Percentiles rank a stretch among this genome's conserved stretches.
Conservation (phyloP, 2,113 vertebrate species). For the Sterrhoptilus dennistouni region DNA sequence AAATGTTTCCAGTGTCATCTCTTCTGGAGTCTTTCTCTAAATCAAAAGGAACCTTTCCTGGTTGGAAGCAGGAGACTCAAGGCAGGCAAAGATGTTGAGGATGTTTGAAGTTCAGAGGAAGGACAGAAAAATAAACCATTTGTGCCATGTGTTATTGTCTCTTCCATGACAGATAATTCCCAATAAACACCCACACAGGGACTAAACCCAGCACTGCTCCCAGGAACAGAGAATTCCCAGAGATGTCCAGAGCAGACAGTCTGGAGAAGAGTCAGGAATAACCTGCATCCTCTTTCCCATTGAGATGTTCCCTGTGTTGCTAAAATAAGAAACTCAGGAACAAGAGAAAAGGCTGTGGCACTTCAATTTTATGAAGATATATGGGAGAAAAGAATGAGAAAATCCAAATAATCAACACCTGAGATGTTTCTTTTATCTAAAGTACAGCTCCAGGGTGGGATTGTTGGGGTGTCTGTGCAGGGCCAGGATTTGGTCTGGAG, state of each 20-base stretch:
- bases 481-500: not conserved
- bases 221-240: not conserved
- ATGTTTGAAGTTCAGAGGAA: not conserved
- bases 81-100: not conserved
- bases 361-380: not conserved
- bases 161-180: not conserved
- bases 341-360: not conserved
- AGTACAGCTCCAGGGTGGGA: not conserved
- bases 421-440: not conserved
- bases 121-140: not conserved
- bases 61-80: not conserved
- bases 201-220: not conserved
- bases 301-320: not conserved
- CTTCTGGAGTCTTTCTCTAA: not conserved
- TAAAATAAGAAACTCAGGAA: not conserved
- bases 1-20: not conserved
- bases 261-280: not conserved
- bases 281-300: not conserved
- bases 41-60: not conserved
- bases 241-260: not conserved
- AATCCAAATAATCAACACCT: not conserved
- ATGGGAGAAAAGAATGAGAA: not conserved
- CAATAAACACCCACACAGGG: not conserved
- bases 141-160: not conserved
- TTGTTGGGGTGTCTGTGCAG: not conserved